These are phyloP conservation scores for Calephelis perditalis DNA, from an alignment of 2,888 invertebrate genomes.

Conservation along the genomic window DNA sequence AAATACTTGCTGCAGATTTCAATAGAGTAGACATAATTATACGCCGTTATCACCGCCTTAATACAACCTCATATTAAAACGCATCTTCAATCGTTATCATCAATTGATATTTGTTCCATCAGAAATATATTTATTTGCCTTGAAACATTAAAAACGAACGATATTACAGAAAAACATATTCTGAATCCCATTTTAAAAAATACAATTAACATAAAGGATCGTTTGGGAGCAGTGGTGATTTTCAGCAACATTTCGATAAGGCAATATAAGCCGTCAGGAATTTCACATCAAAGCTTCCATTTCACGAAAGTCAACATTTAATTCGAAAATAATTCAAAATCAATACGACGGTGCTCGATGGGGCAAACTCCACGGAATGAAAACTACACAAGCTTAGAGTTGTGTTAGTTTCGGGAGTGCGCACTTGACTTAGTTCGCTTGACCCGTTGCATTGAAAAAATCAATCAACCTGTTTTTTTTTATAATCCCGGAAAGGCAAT, in stretches of 20 bases:
- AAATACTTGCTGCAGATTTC: no score
- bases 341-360: conserved; percentile 10
- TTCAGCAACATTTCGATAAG: neutral
- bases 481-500: no score
- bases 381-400: conserved; percentile 1
- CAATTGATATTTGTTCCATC: no score
- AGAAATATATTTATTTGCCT: no score
- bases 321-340: conserved; percentile 13
- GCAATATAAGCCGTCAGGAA: neutral
- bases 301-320: conserved; percentile 11
- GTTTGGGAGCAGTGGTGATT: neutral
- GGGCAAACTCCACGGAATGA: conserved; percentile 10
- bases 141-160: no score
- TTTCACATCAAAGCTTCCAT: neutral
- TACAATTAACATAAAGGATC: neutral
- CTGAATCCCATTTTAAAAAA: neutral
- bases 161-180: no score
- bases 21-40: no score
- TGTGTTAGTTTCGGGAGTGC: neutral
- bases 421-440: neutral
- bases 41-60: no score
- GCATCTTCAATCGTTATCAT: no score
- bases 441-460: neutral
- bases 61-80: no score
- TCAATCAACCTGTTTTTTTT: no score